phyloP scores from a whole-genome alignment of 1,140 invertebrate genomes.

The Colletes gigas region DNA sequence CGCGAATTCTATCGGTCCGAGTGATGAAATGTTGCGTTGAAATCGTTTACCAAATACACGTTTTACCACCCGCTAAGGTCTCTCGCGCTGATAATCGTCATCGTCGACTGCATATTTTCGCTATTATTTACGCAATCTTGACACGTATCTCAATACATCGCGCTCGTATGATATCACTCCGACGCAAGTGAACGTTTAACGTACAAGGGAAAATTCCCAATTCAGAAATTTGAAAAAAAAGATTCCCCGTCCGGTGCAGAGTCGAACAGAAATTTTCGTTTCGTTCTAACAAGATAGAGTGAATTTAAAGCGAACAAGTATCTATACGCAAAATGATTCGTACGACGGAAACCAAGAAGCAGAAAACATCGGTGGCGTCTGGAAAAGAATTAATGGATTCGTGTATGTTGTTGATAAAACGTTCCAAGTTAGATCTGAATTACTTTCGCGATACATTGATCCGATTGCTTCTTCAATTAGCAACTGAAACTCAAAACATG shows the following conservation, averaged over 20 bases:
- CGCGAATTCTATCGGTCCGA: constrained; percentile 2
- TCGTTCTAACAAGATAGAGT: no score
- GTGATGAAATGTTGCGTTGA: background rate
- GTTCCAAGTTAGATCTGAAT: background rate
- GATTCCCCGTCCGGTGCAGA: no score
- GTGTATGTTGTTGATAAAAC: no score
- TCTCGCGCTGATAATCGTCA: constrained; percentile 4
- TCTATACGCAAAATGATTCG: no score
- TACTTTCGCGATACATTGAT: background rate
- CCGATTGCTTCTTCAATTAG: background rate
- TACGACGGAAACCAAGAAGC: no score
- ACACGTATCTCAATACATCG: background rate
- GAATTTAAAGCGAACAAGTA: no score
- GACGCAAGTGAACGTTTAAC: background rate
- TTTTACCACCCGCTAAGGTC: constrained; percentile 21
- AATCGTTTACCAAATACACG: background rate
- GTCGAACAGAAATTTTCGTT: no score
- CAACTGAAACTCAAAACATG: background rate
- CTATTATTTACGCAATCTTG: constrained; percentile 13
- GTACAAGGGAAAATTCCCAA: background rate
- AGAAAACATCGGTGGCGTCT: no score
- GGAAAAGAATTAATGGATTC: no score
- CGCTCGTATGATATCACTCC: background rate
- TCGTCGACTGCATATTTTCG: constrained; percentile 14
- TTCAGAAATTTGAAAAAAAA: background rate